phyloP scores from a whole-genome alignment of 2,113 vertebrate species.

The Haliaeetus leucogaster region DNA sequence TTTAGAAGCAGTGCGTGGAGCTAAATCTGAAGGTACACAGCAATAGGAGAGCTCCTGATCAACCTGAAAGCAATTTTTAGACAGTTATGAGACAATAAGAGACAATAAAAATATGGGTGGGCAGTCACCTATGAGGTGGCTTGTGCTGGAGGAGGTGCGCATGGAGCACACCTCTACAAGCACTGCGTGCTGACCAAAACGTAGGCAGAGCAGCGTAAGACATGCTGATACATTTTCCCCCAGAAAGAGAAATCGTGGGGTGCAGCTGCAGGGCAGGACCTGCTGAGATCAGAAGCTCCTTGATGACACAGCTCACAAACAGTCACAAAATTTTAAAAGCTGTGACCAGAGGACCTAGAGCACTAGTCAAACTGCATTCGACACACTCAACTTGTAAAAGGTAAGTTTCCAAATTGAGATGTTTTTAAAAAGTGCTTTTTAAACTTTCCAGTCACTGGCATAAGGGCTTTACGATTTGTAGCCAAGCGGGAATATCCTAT shows the following conservation, averaged over 20 bases:
- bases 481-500: neutral
- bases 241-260: neutral
- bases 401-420: neutral
- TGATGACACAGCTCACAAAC: neutral
- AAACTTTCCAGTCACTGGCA: conserved; percentile 9
- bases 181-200: neutral
- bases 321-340: neutral
- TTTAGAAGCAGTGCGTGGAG: neutral
- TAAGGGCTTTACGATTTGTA: neutral
- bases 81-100: neutral
- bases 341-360: neutral
- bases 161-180: neutral
- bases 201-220: fast-evolving
- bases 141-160: neutral
- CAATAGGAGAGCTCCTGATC: neutral
- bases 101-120: neutral
- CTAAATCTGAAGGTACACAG: neutral
- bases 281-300: conserved; percentile 15
- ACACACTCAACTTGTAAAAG: neutral
- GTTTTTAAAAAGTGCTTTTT: neutral
- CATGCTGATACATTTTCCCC: fast-evolving
- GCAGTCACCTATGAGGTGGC: neutral
- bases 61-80: neutral
- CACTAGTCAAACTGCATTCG: neutral
- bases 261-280: neutral